Evolutionary conservation across 2,888 invertebrate genomes (phyloP), one percentile per base, ranked within the genome.

Genomic region (Caenorhabditis zanzibari): DNA sequence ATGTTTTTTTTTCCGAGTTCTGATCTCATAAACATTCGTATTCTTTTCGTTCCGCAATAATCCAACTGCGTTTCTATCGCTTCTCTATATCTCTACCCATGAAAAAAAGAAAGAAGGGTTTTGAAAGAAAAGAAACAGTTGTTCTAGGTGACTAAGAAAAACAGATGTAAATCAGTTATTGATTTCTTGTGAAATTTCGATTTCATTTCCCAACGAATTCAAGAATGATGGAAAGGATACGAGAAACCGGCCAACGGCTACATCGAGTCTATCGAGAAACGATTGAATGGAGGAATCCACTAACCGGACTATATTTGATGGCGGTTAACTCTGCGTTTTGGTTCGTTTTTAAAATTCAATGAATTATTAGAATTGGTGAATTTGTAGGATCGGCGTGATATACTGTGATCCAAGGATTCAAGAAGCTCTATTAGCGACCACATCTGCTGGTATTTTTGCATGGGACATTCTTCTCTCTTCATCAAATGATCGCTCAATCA

Each of bases 381-480:
- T n/a, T n/a, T n/a, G 28, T 68, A 89, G 89, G 89, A 59, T 82
- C 24, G 73, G 86, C 14, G 87, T 81, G n/a, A 83, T 89, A 26
- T 89, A 89, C 61, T 84, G 81, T 54, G 88, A 88, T n/a, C 71
- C 72, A n/a, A 41, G 68, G 41, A 47, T 84, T 19, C 89, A 89
- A 75, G 74, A 82, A 69, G 83, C 84, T 6, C 32, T 86, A 41
- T 81, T 89, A 41, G 73, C 85, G 16, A 81, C 86, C 1, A 63
- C 87, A 19, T 86, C 88, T 9, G 88, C 85, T 10, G 84, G 84
- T 6, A 74, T 90, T 3, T 81, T 90, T 26, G 87, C 87, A 16
- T 89, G 88, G 87, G 91, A 91, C 74, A 82, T 91, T 38, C 83
- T 91, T 0, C 79, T 91, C 12, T 86, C 90, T 3, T 85, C 89